Conservation (phyloP, 2,888 invertebrate genomes). For the Pollenia amentaria region DNA sequence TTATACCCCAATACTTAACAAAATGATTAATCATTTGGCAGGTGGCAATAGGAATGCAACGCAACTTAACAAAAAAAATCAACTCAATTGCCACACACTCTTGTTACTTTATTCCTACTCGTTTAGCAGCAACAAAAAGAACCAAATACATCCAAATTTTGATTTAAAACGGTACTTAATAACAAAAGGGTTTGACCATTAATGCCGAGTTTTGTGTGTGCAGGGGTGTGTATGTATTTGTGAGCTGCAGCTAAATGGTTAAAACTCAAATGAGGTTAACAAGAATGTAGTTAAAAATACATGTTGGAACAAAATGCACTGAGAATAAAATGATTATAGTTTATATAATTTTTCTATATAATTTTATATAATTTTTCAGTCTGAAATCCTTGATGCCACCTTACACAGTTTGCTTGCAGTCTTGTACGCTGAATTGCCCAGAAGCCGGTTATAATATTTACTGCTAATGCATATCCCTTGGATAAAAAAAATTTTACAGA, state of each 20-base stretch:
- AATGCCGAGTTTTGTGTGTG: slow-evolving; percentile 19
- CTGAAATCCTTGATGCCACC: too few species aligned
- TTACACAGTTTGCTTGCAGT: too few species aligned
- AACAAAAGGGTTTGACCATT: slow-evolving; percentile 70
- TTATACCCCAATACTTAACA: slow-evolving; percentile 73
- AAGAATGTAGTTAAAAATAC: slow-evolving; percentile 66
- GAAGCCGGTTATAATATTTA: too few species aligned
- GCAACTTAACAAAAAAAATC: background rate
- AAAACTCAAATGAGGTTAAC: slow-evolving; percentile 66
- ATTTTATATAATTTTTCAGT: too few species aligned
- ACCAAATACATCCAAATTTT: slow-evolving; percentile 57
- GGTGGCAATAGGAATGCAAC: slow-evolving; percentile 77
- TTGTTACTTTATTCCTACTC: background rate
- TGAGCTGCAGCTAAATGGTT: background rate
- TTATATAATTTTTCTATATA: background rate
- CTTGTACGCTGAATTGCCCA: too few species aligned
- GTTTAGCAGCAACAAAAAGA: slow-evolving; percentile 34
- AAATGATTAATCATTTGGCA: slow-evolving; percentile 84
- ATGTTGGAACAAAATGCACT: slow-evolving; percentile 3
- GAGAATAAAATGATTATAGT: background rate
- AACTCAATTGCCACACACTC: slow-evolving; percentile 25
- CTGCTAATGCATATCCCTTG: too few species aligned
- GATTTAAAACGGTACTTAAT: slow-evolving; percentile 72
- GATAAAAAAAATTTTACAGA: too few species aligned
- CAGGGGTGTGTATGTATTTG: background rate